Percentiles rank a stretch among this genome's conserved stretches.
These are phyloP conservation scores for Ibycter americanus DNA, from an alignment of 2,797 vertebrate genomes.

Conservation along the genomic window DNA sequence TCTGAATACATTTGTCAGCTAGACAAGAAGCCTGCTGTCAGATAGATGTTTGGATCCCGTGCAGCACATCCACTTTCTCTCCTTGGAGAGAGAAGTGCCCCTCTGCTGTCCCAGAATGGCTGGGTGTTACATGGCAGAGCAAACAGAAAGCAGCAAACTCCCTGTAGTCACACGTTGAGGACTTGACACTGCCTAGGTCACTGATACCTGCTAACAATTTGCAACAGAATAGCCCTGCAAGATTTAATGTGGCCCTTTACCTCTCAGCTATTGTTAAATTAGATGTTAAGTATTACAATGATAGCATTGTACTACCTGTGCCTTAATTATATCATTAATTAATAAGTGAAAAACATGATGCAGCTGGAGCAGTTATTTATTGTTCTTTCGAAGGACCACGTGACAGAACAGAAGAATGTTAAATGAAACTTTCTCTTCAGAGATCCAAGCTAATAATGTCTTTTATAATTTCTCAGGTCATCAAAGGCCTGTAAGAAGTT, in stretches of 20 bases:
- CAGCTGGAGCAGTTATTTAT: neutral
- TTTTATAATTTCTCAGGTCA: neutral
- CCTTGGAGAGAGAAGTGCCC: neutral
- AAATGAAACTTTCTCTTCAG: neutral
- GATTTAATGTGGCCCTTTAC: neutral
- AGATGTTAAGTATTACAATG: neutral
- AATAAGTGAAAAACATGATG: neutral
- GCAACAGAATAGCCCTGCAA: neutral
- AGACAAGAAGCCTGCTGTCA: neutral
- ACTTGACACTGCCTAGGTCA: neutral
- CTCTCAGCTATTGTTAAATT: neutral
- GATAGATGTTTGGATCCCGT: neutral
- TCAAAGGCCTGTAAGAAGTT: neutral
- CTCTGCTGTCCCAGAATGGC: neutral
- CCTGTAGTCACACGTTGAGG: rapidly evolving
- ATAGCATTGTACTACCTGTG: neutral
- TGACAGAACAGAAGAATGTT: neutral
- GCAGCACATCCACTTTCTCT: neutral
- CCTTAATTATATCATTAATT: neutral
- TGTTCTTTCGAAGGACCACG: neutral
- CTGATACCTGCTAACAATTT: neutral
- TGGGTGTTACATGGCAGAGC: neutral
- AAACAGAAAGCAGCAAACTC: neutral
- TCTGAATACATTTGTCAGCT: neutral
- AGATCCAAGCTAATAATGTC: neutral